These are phyloP conservation scores for Cyclophora albipunctata DNA, from an alignment of 2,888 invertebrate genomes.

Conservation along the genomic window DNA sequence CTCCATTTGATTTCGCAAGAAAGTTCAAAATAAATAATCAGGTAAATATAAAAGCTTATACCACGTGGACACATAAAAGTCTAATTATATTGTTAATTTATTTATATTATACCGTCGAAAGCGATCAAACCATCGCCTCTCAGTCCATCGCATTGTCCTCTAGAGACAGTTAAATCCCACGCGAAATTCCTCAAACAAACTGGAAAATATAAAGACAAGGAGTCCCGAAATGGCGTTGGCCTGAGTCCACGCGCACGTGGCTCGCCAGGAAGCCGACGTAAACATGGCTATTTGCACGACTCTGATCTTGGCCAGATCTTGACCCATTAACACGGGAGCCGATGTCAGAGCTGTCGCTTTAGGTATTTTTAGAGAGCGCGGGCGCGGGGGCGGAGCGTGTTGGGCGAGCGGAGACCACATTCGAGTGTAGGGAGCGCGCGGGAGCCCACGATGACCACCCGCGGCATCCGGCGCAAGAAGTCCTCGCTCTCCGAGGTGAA, in stretches of 20 bases:
- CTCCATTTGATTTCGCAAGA: too few species aligned
- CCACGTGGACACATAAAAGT: too few species aligned
- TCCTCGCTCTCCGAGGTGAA: conserved; percentile 92
- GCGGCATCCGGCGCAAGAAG: conserved; percentile 91
- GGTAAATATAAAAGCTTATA: too few species aligned
- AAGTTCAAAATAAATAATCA: too few species aligned
- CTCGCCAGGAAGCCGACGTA: conserved; percentile 54
- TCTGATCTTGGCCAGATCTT: conserved; percentile 74
- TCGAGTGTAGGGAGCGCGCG: conserved; percentile 31
- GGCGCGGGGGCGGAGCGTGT: conserved; percentile 44
- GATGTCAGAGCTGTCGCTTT: conserved; percentile 67
- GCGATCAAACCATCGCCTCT: too few species aligned
- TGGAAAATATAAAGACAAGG: too few species aligned
- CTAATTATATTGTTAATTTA: too few species aligned
- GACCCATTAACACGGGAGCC: conserved; percentile 70
- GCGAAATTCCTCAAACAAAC: too few species aligned
- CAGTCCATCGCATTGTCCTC: too few species aligned
- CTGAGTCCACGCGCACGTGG: conserved; percentile 42
- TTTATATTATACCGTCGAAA: too few species aligned
- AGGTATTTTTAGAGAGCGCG: conserved; percentile 62
- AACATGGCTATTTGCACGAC: conserved; percentile 61
- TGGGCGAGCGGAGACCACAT: conserved; percentile 35
- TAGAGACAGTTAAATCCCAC: too few species aligned
- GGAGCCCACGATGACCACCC: conserved; percentile 77
- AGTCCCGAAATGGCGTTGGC: conserved; percentile 29